Evolutionary conservation across 2,113 vertebrate genomes (phyloP), one percentile per base, ranked within the genome.

Genomic region (Tupaia chinensis): DNA sequence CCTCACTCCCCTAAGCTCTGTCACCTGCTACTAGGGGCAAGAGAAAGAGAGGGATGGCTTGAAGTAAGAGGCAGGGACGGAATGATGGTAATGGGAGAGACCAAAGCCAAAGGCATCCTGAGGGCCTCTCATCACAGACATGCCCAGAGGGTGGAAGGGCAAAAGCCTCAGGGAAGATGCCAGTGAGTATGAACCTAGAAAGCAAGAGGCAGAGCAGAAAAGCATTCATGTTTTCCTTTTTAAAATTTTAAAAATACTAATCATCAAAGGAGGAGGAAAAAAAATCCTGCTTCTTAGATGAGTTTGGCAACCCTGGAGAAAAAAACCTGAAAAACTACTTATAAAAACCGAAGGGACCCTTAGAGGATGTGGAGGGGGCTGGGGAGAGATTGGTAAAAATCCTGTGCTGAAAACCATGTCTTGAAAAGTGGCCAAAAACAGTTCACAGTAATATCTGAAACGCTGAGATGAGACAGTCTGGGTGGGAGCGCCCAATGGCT

Each of bases 101-200:
- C 34, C 34, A 32, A 81, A 15, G 27, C 73, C 16, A 20, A 74
- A 29, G 53, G 81, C 29, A 19, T 44, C 74, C 80, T 14, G 32
- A 56, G 53, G 29, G 29, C 8, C 65, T 11, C 82, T 17, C 68
- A 56, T 61, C 89, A 63, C 86, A 29, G 69, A 56, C 83, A 81
- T 54, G 8, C 72, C 84, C 87, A 80, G 68, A 32, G 25, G 11
- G 54, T 19, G 60, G 65, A 87, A 87, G 10, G 69, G 72, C 68
- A 77, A 69, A 32, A 94, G 66, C 74, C 95, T 95, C 92, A 82
- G 54, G 44, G 34, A 93, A 74, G 84, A 54, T 4, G 72, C 65
- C 87, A 68, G 29, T 85, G 92, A 88, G 96, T 95, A 95, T 97
- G 94, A 97, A 76, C 96, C 95, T 96, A 88, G 96, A 96, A 97